Percentiles rank a stretch among this genome's conserved stretches.
phyloP scores from a whole-genome alignment of 2,113 vertebrate genomes.

The Geothlypis trichas region DNA sequence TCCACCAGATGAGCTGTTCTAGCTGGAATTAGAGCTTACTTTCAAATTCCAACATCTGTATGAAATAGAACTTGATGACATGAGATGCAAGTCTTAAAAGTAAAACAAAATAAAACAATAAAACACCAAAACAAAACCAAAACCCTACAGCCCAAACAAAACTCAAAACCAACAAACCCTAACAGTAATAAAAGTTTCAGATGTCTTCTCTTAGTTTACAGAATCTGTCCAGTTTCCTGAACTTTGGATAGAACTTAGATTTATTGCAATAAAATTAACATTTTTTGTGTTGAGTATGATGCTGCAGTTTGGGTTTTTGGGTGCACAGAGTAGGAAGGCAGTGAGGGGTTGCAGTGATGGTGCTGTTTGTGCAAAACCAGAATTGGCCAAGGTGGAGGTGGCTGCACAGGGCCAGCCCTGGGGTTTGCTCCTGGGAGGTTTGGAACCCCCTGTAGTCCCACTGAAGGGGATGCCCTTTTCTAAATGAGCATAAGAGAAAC shows the following conservation, averaged over 20 bases:
- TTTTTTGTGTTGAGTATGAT: not conserved
- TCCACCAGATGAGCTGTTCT: not conserved
- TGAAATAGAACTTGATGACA: not conserved
- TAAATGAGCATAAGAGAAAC: not conserved
- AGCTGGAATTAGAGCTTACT: not conserved
- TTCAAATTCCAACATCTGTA: not conserved
- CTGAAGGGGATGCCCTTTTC: not conserved
- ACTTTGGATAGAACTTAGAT: not conserved
- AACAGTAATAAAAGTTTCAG: not conserved
- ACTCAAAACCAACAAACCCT: not conserved
- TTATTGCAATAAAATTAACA: not conserved
- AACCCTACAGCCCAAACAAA: not conserved
- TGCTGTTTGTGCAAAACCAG: not conserved
- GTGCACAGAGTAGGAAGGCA: not conserved
- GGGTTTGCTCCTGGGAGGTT: not conserved
- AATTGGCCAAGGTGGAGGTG: not conserved
- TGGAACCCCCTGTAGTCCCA: not conserved
- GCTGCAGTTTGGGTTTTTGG: not conserved
- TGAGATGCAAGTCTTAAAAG: not conserved
- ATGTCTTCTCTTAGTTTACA: not conserved
- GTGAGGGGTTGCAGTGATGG: not conserved
- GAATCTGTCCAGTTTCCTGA: not conserved
- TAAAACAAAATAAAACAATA: not conserved
- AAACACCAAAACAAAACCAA: not conserved
- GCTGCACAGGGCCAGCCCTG: not conserved